Evolutionary conservation across 2,888 invertebrate species (phyloP).

Genomic region (Tanypteryx hageni): DNA sequence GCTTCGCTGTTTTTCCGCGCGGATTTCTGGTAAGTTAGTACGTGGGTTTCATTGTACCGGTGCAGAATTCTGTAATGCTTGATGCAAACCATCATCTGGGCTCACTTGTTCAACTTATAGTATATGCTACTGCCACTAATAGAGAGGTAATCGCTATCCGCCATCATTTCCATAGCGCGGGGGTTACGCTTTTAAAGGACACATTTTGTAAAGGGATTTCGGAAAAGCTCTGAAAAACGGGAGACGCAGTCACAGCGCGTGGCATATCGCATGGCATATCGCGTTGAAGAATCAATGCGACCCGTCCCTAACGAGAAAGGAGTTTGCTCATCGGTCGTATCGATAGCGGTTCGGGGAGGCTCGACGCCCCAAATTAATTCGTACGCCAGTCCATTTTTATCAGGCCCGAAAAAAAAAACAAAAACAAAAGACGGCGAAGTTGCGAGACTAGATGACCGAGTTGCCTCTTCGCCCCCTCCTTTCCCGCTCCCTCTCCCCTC

Average conservation of each 20-base stretch:
- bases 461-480: not conserved
- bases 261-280: not conserved
- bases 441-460: not conserved
- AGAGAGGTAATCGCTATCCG: not conserved
- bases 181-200: not conserved
- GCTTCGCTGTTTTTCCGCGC: no score
- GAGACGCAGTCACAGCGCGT: not conserved
- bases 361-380: constrained; percentile 1
- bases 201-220: not conserved
- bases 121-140: no score
- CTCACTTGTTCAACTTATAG: no score
- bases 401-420: not conserved
- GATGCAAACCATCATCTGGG: no score
- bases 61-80: no score
- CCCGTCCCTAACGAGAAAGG: not conserved
- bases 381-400: not conserved
- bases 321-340: not conserved
- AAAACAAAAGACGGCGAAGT: not conserved
- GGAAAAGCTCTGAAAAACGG: not conserved
- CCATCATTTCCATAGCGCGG: not conserved
- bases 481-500: no score
- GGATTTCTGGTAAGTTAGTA: no score
- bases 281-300: constrained; percentile 6
- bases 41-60: no score
- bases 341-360: not conserved